A percentile compares a stretch with the other conserved stretches of the same genome.
These are phyloP conservation scores for Plestiodon gilberti DNA, from an alignment of 2,113 vertebrate species.

Conservation along the genomic window DNA sequence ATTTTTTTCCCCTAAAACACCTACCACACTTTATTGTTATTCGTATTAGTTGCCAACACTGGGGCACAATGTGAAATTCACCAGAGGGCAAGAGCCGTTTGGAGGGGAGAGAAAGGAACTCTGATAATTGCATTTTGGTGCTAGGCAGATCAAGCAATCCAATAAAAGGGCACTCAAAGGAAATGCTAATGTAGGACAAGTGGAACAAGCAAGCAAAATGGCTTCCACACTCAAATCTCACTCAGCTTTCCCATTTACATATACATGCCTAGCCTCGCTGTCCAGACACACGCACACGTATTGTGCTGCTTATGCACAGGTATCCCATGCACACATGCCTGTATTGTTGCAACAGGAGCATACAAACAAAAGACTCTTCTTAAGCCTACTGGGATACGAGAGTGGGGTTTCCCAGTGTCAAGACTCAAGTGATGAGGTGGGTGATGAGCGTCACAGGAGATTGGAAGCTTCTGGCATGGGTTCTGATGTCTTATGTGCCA, in stretches of 20 bases:
- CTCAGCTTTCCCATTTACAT: slow-evolving; percentile 43
- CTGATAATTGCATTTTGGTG: slow-evolving; percentile 81
- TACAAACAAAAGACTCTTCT: not conserved
- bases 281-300: not conserved
- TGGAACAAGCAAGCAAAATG: slow-evolving; percentile 59
- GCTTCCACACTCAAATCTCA: slow-evolving; percentile 58
- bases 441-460: not conserved
- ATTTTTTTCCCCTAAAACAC: slow-evolving; percentile 64
- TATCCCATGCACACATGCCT: not conserved
- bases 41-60: slow-evolving; percentile 74
- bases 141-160: slow-evolving; percentile 50
- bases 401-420: not conserved
- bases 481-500: too few relatives aligned
- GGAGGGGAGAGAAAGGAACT: slow-evolving; percentile 72
- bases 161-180: slow-evolving; percentile 63
- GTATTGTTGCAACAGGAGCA: not conserved
- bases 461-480: too few relatives aligned
- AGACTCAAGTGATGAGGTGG: not conserved
- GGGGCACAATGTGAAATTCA: slow-evolving; percentile 80
- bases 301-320: not conserved
- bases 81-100: slow-evolving; percentile 80
- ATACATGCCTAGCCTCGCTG: slow-evolving; percentile 25
- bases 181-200: slow-evolving; percentile 55
- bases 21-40: slow-evolving; percentile 81
- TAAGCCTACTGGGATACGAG: not conserved